These are phyloP conservation scores for Pimephales promelas DNA, from an alignment of 2,113 vertebrate species.

Conservation along the genomic window DNA sequence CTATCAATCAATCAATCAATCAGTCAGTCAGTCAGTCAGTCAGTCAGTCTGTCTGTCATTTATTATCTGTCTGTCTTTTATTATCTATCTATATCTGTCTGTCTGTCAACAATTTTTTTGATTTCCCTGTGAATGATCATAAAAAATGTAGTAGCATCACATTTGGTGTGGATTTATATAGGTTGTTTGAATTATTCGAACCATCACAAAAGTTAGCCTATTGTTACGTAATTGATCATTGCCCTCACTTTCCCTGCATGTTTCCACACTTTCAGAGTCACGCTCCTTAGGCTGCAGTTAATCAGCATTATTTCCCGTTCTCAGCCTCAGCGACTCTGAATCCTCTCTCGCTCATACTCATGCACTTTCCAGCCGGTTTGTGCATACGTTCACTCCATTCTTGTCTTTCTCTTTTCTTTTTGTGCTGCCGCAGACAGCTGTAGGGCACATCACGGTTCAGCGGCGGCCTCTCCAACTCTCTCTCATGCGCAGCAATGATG, in stretches of 20 bases:
- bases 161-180: neutral
- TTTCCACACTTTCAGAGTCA: neutral
- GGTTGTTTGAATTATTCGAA: neutral
- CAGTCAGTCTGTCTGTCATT: no score
- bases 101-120: no score
- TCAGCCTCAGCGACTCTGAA: conserved; percentile 15
- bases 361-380: conserved; percentile 46
- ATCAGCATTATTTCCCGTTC: conserved; percentile 9
- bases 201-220: neutral
- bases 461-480: conserved; percentile 64
- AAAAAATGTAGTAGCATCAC: neutral
- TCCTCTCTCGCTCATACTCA: neutral
- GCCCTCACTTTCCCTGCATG: neutral
- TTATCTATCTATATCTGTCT: no score
- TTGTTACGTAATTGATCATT: neutral
- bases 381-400: conserved; percentile 66
- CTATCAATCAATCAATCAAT: no score
- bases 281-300: neutral
- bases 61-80: no score
- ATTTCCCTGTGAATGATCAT: neutral
- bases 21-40: no score
- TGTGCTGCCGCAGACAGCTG: conserved; percentile 67
- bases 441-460: conserved; percentile 71
- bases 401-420: conserved; percentile 34
- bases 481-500: conserved; percentile 42